These are phyloP conservation scores for Phrixothrix hirtus DNA, from an alignment of 2,888 invertebrate species.

Conservation along the genomic window DNA sequence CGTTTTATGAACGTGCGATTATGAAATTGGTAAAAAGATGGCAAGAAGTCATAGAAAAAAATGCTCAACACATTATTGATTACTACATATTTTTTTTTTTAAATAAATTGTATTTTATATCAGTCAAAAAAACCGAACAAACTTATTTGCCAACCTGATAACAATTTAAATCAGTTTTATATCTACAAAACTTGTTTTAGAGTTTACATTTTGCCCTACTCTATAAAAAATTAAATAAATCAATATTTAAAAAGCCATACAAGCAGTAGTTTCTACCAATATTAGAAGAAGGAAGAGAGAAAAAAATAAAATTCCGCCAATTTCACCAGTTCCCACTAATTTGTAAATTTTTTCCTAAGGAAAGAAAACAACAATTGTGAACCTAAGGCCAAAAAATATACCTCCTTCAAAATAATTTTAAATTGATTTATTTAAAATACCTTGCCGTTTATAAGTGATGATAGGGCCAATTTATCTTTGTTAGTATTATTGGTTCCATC, in stretches of 20 bases:
- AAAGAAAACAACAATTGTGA: neutral
- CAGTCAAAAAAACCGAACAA: neutral
- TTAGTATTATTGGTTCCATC: conserved; percentile 48
- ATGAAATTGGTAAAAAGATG: no score
- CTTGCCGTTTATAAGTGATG: conserved; percentile 42
- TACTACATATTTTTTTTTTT: neutral
- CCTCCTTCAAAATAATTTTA: neutral
- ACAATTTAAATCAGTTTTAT: no score
- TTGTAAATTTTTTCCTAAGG: no score
- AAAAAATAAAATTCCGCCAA: neutral
- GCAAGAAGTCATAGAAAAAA: no score
- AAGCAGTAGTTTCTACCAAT: neutral
- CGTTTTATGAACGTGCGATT: no score
- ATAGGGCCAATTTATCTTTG: conserved; percentile 39
- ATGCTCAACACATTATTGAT: neutral
- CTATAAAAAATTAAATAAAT: neutral
- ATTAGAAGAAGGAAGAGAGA: neutral
- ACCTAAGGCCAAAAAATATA: neutral
- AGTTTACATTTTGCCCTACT: no score
- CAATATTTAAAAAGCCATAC: neutral
- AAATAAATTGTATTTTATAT: neutral
- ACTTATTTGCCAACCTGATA: neutral
- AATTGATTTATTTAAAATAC: conserved; percentile 11
- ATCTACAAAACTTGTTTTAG: no score
- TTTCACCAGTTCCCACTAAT: neutral